phyloP scores from a whole-genome alignment of 92 coral and sea anemone genomes.

The Palythoa grandis region DNA sequence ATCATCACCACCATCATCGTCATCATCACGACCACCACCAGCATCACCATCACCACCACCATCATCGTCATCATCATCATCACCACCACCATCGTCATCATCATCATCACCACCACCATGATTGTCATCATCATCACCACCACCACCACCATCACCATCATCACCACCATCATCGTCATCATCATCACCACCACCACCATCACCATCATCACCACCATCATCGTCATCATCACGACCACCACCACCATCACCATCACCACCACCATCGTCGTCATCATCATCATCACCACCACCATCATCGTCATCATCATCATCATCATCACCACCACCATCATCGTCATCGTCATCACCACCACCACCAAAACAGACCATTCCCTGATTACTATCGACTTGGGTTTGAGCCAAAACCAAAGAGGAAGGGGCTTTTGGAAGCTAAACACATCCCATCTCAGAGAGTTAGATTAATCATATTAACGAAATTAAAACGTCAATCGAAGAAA shows the following conservation, averaged over 20 bases:
- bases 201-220: background rate
- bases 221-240: background rate
- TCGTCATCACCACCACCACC: background rate
- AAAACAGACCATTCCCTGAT: no score
- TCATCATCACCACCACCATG: background rate
- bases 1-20: background rate
- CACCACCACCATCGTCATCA: background rate
- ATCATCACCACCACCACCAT: background rate
- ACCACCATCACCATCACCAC: background rate
- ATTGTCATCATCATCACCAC: background rate
- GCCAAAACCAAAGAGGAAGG: no score
- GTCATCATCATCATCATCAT: background rate
- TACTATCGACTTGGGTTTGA: no score
- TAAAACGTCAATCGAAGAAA: no score
- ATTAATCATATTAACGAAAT: no score
- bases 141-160: background rate
- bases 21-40: background rate
- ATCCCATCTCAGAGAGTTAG: no score
- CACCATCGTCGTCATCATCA: background rate
- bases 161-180: background rate
- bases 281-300: background rate
- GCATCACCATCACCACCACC: background rate
- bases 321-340: background rate
- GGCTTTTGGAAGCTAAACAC: no score
- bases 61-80: background rate